phyloP scores from a whole-genome alignment of 2,113 vertebrate species.

The Coryphaenoides rupestris region DNA sequence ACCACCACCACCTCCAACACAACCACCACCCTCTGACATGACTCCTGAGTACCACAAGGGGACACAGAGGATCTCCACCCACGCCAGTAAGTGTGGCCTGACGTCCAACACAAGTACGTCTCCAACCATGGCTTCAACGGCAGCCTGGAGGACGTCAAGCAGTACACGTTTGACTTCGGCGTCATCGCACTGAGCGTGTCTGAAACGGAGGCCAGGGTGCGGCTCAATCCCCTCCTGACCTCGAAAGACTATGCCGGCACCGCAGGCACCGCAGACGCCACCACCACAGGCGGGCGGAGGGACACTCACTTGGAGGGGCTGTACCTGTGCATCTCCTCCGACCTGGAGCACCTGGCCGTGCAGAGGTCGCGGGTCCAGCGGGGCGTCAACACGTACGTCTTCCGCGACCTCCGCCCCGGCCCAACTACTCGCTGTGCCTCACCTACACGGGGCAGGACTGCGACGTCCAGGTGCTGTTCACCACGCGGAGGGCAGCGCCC shows the following conservation, averaged over 20 bases:
- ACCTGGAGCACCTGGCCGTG: slow-evolving; percentile 74
- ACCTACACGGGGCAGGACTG: slow-evolving; percentile 84
- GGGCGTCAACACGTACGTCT: slow-evolving; percentile 86
- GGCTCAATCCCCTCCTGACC: slow-evolving; percentile 87
- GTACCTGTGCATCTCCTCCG: slow-evolving; percentile 81
- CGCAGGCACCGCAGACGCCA: slow-evolving; percentile 60
- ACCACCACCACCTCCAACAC: too few species aligned
- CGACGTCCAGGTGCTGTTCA: slow-evolving; percentile 90
- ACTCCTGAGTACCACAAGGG: not conserved
- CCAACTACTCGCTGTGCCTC: slow-evolving; percentile 94
- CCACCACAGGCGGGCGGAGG: slow-evolving; percentile 37
- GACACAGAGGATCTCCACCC: not conserved
- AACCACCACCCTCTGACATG: not conserved
- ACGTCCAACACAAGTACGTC: slow-evolving; percentile 72
- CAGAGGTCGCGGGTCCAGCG: slow-evolving; percentile 91
- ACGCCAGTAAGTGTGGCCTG: slow-evolving; percentile 74
- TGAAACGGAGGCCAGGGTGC: slow-evolving; percentile 86
- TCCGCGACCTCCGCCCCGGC: slow-evolving; percentile 80
- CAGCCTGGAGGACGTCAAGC: slow-evolving; percentile 81
- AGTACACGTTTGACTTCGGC: slow-evolving; percentile 87
- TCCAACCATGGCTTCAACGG: slow-evolving; percentile 86
- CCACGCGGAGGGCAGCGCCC: slow-evolving; percentile 85
- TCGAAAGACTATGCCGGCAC: slow-evolving; percentile 71
- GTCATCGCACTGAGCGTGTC: slow-evolving; percentile 90
- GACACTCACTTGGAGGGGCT: slow-evolving; percentile 70